Percentiles rank a stretch among this genome's conserved stretches.
Conservation (phyloP, 2,113 vertebrate species). For the Chaetops frenatus region DNA sequence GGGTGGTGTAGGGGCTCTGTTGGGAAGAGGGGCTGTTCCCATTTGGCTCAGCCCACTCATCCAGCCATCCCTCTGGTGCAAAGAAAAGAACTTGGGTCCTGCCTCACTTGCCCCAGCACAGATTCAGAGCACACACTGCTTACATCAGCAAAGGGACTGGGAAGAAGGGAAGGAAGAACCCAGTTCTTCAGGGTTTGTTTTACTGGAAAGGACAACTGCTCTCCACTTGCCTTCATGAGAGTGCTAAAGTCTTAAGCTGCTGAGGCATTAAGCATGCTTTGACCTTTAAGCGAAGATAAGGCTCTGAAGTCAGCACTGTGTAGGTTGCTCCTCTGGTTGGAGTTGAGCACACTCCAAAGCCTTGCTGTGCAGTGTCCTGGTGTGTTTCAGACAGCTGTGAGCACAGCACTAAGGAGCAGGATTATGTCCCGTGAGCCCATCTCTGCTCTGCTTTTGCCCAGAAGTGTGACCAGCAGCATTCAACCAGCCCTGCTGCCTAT, state of each 20-base stretch:
- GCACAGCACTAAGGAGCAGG: background rate
- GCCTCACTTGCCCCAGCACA: background rate
- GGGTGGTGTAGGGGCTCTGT: background rate
- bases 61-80: background rate
- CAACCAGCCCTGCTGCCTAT: background rate
- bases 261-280: background rate
- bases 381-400: background rate
- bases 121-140: background rate
- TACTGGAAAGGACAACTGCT: background rate
- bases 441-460: background rate
- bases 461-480: background rate
- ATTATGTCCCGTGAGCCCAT: fast-evolving
- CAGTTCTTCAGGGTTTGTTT: background rate
- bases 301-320: background rate
- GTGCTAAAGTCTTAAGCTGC: background rate
- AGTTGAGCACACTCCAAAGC: background rate
- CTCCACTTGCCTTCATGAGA: background rate
- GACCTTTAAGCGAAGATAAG: conserved; percentile 31
- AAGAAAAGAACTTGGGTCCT: background rate
- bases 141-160: background rate
- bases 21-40: fast-evolving
- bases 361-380: background rate
- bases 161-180: background rate
- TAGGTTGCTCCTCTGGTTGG: background rate
- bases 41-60: background rate